Conservation (phyloP, 2,797 vertebrate genomes). For the Pachyuromys duprasi region DNA sequence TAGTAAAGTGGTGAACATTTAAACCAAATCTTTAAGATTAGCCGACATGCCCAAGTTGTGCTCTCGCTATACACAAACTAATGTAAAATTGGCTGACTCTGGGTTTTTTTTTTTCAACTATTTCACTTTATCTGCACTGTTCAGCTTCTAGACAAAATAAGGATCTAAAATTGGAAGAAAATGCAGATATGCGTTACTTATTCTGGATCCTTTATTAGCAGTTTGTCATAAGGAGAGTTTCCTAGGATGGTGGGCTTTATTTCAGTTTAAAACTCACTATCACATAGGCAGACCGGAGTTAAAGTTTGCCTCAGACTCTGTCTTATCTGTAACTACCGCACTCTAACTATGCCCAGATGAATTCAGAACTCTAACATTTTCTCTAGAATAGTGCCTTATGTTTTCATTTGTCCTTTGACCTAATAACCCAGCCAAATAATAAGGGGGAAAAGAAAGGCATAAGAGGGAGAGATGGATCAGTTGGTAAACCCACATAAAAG, state of each 20-base stretch:
- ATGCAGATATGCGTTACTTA: neutral
- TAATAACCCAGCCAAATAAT: neutral
- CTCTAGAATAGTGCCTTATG: neutral
- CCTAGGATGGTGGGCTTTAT: neutral
- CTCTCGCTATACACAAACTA: neutral
- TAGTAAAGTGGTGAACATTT: neutral
- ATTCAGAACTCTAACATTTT: neutral
- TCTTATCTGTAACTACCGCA: neutral
- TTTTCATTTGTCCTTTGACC: neutral
- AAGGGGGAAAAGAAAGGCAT: neutral
- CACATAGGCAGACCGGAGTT: too few relatives aligned
- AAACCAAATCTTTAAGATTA: neutral
- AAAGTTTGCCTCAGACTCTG: neutral
- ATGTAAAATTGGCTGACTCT: neutral
- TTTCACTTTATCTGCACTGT: neutral
- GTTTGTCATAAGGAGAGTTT: neutral
- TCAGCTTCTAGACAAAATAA: neutral
- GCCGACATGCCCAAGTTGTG: neutral
- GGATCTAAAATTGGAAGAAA: neutral
- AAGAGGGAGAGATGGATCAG: too few relatives aligned
- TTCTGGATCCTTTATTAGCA: neutral
- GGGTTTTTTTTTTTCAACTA: neutral
- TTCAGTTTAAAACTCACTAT: too few relatives aligned
- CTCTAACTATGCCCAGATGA: neutral
- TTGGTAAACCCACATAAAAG: neutral